phyloP scores from a whole-genome alignment of 2,888 invertebrate species.

The Apamea epomidion region DNA sequence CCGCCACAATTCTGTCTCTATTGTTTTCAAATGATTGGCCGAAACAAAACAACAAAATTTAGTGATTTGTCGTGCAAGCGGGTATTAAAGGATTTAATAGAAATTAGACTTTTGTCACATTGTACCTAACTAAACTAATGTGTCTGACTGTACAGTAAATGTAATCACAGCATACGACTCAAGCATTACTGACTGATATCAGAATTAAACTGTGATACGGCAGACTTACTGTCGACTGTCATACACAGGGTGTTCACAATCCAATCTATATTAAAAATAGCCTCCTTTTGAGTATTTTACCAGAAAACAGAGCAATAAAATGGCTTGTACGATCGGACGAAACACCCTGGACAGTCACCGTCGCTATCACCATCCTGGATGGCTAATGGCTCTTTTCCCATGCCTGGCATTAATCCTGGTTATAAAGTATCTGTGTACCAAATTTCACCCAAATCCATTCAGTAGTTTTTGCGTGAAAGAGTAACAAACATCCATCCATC shows the following conservation, averaged over 20 bases:
- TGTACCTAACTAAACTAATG: neutral
- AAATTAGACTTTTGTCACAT: neutral
- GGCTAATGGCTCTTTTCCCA: neutral
- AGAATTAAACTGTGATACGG: slow-evolving; percentile 36
- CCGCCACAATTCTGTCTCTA: too few species aligned
- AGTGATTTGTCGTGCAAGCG: too few species aligned
- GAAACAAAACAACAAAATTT: too few species aligned
- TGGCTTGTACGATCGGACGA: neutral
- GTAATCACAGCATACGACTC: slow-evolving; percentile 49
- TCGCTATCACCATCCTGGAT: neutral
- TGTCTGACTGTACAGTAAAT: neutral
- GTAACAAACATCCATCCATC: too few species aligned
- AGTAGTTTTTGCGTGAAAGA: too few species aligned
- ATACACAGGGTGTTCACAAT: neutral
- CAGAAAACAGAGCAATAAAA: neutral
- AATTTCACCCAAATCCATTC: too few species aligned
- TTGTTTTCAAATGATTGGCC: too few species aligned
- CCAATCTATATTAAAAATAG: neutral
- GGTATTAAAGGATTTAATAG: neutral
- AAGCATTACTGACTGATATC: slow-evolving; percentile 29
- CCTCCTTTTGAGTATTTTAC: neutral
- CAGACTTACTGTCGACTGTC: slow-evolving; percentile 32
- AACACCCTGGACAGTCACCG: neutral
- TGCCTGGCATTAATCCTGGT: neutral
- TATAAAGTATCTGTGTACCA: too few species aligned